Percentiles rank a stretch among this genome's conserved stretches.
phyloP scores from a whole-genome alignment of 2,888 invertebrate genomes.

The Dryocosmus kuriphilus region DNA sequence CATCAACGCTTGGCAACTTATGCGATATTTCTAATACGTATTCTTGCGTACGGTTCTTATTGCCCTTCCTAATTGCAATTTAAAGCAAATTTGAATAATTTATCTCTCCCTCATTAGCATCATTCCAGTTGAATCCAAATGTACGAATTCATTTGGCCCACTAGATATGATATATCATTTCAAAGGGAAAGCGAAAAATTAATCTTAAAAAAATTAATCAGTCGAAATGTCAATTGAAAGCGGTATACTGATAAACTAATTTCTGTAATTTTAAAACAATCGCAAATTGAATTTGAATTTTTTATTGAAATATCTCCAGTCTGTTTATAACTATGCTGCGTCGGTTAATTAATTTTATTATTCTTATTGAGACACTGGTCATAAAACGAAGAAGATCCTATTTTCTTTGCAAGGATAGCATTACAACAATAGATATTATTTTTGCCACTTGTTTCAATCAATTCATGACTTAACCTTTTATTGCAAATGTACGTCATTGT shows the following conservation, averaged over 20 bases:
- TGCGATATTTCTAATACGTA: neutral
- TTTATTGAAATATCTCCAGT: neutral
- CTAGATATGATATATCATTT: neutral
- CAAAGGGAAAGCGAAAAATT: too few species aligned
- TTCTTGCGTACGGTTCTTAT: neutral
- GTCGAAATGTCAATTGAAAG: too few species aligned
- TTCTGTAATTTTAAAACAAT: too few species aligned
- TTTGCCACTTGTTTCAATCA: constrained; percentile 29
- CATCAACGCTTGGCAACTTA: neutral
- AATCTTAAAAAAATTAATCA: too few species aligned
- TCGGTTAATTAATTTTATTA: neutral
- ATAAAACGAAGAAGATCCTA: neutral
- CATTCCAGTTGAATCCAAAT: neutral
- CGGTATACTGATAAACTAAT: too few species aligned
- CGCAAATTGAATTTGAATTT: neutral
- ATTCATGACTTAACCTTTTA: constrained; percentile 29
- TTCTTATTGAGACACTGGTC: neutral
- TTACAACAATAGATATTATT: constrained; percentile 26
- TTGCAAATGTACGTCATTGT: constrained; percentile 27
- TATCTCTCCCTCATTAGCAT: neutral
- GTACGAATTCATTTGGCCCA: neutral
- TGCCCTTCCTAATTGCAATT: neutral
- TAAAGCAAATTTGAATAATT: neutral
- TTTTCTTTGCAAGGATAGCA: neutral
- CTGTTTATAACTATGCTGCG: neutral